Conservation (phyloP, 2,113 vertebrate species). For the Mastomys natalensis region DNA sequence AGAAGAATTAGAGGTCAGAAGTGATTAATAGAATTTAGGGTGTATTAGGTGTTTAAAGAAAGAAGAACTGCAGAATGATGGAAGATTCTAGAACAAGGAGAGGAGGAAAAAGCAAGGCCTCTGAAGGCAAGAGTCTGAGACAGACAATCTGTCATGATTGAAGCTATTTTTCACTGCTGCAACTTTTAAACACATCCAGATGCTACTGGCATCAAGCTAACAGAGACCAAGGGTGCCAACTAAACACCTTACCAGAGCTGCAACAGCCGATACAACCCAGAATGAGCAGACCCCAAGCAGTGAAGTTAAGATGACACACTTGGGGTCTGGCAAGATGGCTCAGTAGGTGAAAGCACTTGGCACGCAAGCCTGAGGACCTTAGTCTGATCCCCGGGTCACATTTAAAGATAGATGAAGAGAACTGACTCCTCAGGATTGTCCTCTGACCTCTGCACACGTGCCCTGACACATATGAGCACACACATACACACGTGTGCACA, state of each 20-base stretch:
- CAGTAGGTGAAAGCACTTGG: not conserved
- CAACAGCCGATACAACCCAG: not conserved
- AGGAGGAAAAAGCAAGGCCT: not conserved
- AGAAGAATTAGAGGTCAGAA: not conserved
- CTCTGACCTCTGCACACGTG: not conserved
- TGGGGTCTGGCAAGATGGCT: not conserved
- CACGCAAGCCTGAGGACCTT: not conserved
- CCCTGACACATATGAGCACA: not conserved
- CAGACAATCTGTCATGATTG: not conserved
- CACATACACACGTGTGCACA: not conserved
- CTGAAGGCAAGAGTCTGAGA: not conserved
- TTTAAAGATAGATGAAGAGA: not conserved
- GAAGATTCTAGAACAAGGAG: not conserved
- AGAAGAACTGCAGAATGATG: rapidly evolving
- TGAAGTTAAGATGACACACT: not conserved
- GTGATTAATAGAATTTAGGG: not conserved
- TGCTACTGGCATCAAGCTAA: not conserved
- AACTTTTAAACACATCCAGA: not conserved
- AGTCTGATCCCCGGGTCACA: not conserved
- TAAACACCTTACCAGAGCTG: not conserved
- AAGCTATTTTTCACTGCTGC: not conserved
- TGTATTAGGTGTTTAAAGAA: not conserved
- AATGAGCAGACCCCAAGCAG: not conserved
- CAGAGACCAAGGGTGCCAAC: not conserved
- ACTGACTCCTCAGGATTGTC: not conserved